Percentiles rank a stretch among this genome's conserved stretches.
phyloP scores from a whole-genome alignment of 1,140 invertebrate species.

The Laodelphax striatellus region DNA sequence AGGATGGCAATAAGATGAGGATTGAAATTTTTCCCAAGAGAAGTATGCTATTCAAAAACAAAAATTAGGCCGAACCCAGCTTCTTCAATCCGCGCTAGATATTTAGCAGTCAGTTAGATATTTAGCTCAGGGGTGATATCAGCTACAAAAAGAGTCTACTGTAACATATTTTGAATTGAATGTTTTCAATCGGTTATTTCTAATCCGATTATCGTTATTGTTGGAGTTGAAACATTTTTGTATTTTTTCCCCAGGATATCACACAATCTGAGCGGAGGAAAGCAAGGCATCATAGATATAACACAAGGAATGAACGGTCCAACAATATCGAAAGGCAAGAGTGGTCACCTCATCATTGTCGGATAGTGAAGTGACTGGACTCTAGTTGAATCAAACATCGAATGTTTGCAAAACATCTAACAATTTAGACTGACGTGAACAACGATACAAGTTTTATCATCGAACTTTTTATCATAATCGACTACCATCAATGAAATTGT shows the following conservation, averaged over 20 bases:
- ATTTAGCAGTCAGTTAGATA: too few relatives aligned
- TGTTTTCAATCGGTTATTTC: too few relatives aligned
- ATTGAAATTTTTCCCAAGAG: too few relatives aligned
- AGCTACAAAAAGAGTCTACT: too few relatives aligned
- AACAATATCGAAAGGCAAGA: slow-evolving; percentile 63
- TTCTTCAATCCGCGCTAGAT: too few relatives aligned
- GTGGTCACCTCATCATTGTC: slow-evolving; percentile 74
- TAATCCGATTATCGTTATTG: too few relatives aligned
- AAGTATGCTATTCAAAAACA: too few relatives aligned
- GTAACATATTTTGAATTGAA: too few relatives aligned
- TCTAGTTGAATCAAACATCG: background rate
- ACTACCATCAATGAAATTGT: background rate
- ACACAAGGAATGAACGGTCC: slow-evolving; percentile 43
- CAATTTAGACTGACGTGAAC: background rate
- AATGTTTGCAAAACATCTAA: background rate
- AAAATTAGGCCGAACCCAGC: too few relatives aligned
- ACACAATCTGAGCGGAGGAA: slow-evolving; percentile 70
- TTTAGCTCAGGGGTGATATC: too few relatives aligned
- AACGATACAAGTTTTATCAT: background rate
- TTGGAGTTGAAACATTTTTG: too few relatives aligned
- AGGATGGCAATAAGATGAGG: too few relatives aligned
- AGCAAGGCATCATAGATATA: slow-evolving; percentile 66
- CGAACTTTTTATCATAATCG: slow-evolving; percentile 3
- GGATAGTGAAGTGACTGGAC: slow-evolving; percentile 25
- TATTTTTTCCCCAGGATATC: slow-evolving; percentile 50